A percentile compares a stretch with the other conserved stretches of the same genome.
phyloP scores from a whole-genome alignment of 2,888 invertebrate species.

The Cheiracanthium punctorium region DNA sequence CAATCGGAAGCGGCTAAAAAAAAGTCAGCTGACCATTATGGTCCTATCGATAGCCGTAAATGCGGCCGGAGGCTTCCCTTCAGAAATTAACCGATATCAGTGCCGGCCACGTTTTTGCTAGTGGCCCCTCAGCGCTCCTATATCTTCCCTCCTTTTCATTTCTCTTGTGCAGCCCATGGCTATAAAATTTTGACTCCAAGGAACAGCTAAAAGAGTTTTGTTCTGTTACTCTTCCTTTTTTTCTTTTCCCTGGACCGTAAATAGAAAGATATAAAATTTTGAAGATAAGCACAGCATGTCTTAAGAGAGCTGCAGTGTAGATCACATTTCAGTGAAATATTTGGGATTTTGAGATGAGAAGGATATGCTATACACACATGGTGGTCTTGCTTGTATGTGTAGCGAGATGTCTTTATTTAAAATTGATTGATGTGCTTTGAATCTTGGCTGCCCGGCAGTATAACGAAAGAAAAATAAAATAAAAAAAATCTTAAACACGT shows the following conservation, averaged over 20 bases:
- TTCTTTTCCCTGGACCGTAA: slow-evolving; percentile 38
- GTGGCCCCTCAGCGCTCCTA: slow-evolving; percentile 60
- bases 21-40: slow-evolving; percentile 66
- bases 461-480: too few relatives aligned
- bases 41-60: slow-evolving; percentile 64
- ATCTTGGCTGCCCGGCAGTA: too few relatives aligned
- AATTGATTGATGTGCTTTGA: too few relatives aligned
- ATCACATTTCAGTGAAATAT: background rate
- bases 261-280: slow-evolving; percentile 59
- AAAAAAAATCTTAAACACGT: too few relatives aligned
- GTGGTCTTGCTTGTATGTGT: too few relatives aligned
- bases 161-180: slow-evolving; percentile 22
- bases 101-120: slow-evolving; percentile 62
- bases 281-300: slow-evolving; percentile 32
- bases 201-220: background rate
- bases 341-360: background rate
- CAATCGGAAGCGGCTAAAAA: slow-evolving; percentile 47
- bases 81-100: slow-evolving; percentile 68
- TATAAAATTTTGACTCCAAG: slow-evolving; percentile 49
- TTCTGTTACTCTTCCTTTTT: slow-evolving; percentile 23
- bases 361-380: too few relatives aligned
- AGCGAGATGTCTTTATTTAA: too few relatives aligned
- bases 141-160: slow-evolving; percentile 39
- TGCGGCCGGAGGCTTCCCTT: slow-evolving; percentile 45
- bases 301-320: background rate